phyloP scores from a whole-genome alignment of 2,113 vertebrate species.

The Capreolus pygargus region DNA sequence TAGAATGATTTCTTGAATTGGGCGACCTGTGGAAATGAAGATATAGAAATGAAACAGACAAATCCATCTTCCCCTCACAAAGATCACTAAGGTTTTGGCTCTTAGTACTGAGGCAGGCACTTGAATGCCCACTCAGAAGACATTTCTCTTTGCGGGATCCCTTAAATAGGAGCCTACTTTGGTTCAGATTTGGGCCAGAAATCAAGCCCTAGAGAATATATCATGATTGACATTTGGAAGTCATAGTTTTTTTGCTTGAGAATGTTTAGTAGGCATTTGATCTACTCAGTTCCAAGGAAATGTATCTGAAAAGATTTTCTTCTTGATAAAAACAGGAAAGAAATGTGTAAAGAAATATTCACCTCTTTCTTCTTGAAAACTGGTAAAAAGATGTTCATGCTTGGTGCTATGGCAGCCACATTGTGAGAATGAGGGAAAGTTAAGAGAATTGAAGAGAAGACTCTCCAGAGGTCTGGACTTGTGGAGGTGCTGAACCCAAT shows the following conservation, averaged over 20 bases:
- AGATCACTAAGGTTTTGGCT: background rate
- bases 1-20: background rate
- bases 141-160: background rate
- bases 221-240: background rate
- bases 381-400: background rate
- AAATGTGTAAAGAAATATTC: background rate
- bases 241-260: background rate
- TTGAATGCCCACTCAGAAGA: background rate
- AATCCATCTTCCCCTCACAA: background rate
- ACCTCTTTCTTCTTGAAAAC: background rate
- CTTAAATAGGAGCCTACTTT: background rate
- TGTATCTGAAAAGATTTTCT: background rate
- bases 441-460: background rate
- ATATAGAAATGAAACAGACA: background rate
- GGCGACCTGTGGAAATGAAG: background rate
- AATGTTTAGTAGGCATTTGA: background rate
- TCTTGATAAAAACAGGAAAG: background rate
- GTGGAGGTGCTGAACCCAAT: too few relatives aligned
- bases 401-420: background rate
- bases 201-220: background rate
- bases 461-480: background rate
- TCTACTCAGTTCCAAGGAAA: background rate
- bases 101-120: background rate
- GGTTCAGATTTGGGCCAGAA: background rate
- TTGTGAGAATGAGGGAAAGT: background rate